These are phyloP conservation scores for Cheilosia vernalis DNA, from an alignment of 2,888 invertebrate genomes.

Conservation along the genomic window DNA sequence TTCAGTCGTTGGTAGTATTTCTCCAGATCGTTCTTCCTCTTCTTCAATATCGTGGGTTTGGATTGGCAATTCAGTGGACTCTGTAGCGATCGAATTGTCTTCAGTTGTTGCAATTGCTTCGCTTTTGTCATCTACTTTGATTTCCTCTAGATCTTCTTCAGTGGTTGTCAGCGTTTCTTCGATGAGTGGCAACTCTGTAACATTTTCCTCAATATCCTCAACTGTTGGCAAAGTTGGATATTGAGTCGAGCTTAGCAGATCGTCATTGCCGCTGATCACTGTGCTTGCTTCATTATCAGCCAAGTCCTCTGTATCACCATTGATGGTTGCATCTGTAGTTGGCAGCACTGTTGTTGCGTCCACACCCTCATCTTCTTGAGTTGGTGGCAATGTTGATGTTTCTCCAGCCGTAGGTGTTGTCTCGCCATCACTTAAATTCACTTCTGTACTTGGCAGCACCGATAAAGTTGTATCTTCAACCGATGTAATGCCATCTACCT, in stretches of 20 bases:
- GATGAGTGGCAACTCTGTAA: neutral
- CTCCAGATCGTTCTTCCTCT: neutral
- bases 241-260: too few relatives aligned
- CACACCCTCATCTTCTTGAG: neutral
- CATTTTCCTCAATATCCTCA: neutral
- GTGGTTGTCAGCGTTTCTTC: neutral
- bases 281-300: neutral
- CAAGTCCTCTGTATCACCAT: neutral
- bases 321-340: neutral
- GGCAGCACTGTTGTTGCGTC: neutral
- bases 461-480: neutral
- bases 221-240: too few relatives aligned
- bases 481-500: neutral
- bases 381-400: neutral
- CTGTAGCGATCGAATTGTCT: neutral
- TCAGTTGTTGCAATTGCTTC: neutral
- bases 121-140: neutral
- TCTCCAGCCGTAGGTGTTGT: neutral
- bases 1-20: neutral
- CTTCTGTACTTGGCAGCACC: neutral
- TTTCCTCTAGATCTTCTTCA: neutral
- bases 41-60: neutral
- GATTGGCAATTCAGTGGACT: neutral
- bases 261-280: neutral
- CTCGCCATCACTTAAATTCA: neutral